These are phyloP conservation scores for Zonitis immaculata DNA, from an alignment of 2,888 invertebrate species.

Conservation along the genomic window DNA sequence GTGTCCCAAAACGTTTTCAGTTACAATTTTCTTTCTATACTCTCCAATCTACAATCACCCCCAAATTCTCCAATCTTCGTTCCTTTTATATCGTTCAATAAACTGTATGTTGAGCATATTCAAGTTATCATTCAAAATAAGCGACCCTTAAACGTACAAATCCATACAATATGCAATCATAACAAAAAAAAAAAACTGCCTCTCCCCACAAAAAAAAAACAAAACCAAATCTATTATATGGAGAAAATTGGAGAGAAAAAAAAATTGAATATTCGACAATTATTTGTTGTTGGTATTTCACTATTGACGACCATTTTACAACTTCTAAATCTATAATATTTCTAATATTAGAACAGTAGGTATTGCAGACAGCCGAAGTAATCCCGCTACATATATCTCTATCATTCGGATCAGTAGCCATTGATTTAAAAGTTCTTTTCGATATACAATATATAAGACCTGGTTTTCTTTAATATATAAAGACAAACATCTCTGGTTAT, in stretches of 20 bases:
- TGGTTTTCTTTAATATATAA: too few species aligned
- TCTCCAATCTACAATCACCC: conserved; percentile 12
- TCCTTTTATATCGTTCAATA: conserved; percentile 16
- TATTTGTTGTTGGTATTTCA: background rate
- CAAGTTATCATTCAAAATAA: conserved; percentile 10
- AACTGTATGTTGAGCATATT: conserved; percentile 7
- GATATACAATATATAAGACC: background rate
- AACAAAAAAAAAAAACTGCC: background rate
- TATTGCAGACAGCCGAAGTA: background rate
- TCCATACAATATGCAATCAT: background rate
- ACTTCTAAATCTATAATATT: background rate
- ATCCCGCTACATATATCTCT: background rate
- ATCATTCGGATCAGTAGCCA: background rate
- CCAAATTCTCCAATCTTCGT: conserved; percentile 13
- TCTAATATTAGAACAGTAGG: background rate
- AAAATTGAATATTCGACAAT: background rate
- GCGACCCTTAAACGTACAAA: background rate
- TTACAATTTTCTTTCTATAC: conserved; percentile 23
- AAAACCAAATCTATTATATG: background rate
- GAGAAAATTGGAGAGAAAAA: background rate
- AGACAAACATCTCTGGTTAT: too few species aligned
- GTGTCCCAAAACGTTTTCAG: conserved; percentile 21
- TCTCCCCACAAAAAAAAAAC: too few species aligned
- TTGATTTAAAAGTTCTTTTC: background rate
- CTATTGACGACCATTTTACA: background rate